Conservation (phyloP, 2,888 invertebrate genomes). For the Patella depressa region DNA sequence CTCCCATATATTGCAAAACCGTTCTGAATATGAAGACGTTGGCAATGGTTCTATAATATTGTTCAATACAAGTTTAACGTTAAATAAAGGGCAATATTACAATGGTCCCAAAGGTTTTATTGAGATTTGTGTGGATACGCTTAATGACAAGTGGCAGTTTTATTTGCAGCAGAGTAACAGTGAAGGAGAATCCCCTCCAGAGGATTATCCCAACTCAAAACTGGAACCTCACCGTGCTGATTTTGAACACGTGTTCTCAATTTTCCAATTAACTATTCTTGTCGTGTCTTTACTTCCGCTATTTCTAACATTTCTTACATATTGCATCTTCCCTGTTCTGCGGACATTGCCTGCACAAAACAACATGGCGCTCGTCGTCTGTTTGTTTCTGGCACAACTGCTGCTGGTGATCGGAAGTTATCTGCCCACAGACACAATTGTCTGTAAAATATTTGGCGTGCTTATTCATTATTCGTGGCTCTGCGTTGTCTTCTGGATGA, state of each 20-base stretch:
- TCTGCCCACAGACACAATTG: conserved; percentile 14
- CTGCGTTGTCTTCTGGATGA: conserved; percentile 39
- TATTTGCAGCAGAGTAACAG: no score
- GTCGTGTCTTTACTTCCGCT: conserved; percentile 36
- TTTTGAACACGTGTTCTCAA: no score
- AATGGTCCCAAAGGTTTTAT: no score
- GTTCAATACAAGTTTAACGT: no score
- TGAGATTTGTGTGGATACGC: neutral
- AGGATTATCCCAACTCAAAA: no score
- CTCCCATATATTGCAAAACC: neutral
- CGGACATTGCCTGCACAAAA: conserved; percentile 39
- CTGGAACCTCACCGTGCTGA: no score
- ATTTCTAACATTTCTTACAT: conserved; percentile 37
- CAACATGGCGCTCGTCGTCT: conserved; percentile 37
- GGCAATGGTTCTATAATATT: no score
- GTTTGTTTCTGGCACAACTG: conserved; percentile 37
- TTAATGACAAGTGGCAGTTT: neutral
- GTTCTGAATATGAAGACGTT: no score
- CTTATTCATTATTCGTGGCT: conserved; percentile 46
- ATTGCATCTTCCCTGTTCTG: conserved; percentile 30
- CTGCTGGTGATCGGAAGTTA: conserved; percentile 33
- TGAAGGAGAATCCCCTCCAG: no score
- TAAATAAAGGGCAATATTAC: no score
- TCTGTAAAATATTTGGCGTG: conserved; percentile 39
- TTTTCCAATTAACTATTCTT: neutral